Percentiles rank a stretch among this genome's conserved stretches.
These are phyloP conservation scores for Callionymus lyra DNA, from an alignment of 2,113 vertebrate genomes.

Conservation along the genomic window DNA sequence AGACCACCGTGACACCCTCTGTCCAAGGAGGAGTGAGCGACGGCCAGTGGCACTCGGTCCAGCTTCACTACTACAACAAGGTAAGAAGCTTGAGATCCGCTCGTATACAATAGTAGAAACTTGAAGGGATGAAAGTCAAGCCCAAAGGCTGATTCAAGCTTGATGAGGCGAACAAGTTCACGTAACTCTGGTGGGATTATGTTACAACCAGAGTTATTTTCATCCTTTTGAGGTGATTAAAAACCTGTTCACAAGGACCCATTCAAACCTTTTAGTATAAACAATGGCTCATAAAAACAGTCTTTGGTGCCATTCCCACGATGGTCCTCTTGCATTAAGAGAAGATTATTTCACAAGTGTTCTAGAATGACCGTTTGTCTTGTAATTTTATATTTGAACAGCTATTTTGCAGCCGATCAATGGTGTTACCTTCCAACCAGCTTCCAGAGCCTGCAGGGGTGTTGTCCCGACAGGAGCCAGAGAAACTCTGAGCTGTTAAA, in stretches of 20 bases:
- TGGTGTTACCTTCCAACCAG: slow-evolving; percentile 41
- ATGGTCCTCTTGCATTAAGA: slow-evolving; percentile 24
- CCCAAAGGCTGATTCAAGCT: not conserved
- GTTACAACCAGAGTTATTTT: not conserved
- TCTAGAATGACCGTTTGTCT: slow-evolving; percentile 37
- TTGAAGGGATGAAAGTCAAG: too few relatives aligned
- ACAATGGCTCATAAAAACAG: not conserved
- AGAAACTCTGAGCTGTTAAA: slow-evolving; percentile 16
- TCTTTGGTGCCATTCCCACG: slow-evolving; percentile 37
- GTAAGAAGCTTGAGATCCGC: slow-evolving; percentile 69
- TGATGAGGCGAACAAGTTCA: not conserved
- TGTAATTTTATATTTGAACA: slow-evolving; percentile 28
- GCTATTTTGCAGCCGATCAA: slow-evolving; percentile 18
- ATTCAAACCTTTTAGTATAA: too few relatives aligned
- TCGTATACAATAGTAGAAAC: too few relatives aligned
- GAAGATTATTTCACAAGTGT: slow-evolving; percentile 27
- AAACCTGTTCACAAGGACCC: too few relatives aligned
- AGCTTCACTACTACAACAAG: slow-evolving; percentile 97
- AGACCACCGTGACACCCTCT: slow-evolving; percentile 79
- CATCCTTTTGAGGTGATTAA: too few relatives aligned
- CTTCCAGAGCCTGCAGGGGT: slow-evolving; percentile 38
- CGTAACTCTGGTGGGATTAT: not conserved
- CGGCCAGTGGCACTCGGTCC: slow-evolving; percentile 89
- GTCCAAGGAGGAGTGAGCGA: slow-evolving; percentile 85
- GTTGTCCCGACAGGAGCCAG: slow-evolving; percentile 11